A percentile compares a stretch with the other conserved stretches of the same genome.
Evolutionary conservation across 1,140 invertebrate genomes (phyloP).

Genomic region (Drosophila pachea): DNA sequence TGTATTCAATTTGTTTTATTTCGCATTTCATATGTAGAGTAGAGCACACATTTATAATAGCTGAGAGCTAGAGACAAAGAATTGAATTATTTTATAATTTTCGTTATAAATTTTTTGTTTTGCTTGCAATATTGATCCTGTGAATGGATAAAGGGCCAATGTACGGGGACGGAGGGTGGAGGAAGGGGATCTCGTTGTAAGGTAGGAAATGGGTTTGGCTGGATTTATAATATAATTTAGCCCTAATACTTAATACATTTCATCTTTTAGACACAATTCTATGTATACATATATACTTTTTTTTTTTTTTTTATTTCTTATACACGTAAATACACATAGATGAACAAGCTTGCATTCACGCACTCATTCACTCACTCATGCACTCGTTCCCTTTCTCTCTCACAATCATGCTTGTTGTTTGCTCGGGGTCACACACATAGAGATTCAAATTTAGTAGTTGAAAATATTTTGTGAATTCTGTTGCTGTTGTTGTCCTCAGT

Average conservation of each 20-base stretch:
- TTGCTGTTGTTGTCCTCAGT: neutral
- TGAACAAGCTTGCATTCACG: conserved; percentile 25
- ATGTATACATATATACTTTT: neutral
- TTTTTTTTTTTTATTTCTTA: conserved; percentile 9
- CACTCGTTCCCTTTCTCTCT: neutral
- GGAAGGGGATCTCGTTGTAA: neutral
- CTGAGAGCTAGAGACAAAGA: conserved; percentile 41
- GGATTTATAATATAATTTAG: conserved; percentile 30
- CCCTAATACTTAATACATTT: conserved; percentile 38
- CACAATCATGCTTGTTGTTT: conserved; percentile 1
- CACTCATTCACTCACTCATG: conserved; percentile 5
- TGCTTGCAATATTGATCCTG: conserved; percentile 12
- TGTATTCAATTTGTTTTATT: conserved; percentile 1
- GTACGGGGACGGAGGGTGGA: neutral
- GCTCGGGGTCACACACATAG: conserved; percentile 28
- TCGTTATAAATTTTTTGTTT: neutral
- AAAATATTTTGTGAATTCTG: conserved; percentile 31
- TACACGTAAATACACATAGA: conserved; percentile 34
- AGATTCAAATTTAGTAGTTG: conserved; percentile 66
- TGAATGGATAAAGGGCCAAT: neutral
- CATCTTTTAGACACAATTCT: conserved; percentile 48
- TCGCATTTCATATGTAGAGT: conserved; percentile 20
- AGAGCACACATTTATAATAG: conserved; percentile 46
- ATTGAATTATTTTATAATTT: neutral
- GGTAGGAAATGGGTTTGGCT: neutral